Conservation (phyloP, 2,888 invertebrate species). For the Siphlonurus alternatus region DNA sequence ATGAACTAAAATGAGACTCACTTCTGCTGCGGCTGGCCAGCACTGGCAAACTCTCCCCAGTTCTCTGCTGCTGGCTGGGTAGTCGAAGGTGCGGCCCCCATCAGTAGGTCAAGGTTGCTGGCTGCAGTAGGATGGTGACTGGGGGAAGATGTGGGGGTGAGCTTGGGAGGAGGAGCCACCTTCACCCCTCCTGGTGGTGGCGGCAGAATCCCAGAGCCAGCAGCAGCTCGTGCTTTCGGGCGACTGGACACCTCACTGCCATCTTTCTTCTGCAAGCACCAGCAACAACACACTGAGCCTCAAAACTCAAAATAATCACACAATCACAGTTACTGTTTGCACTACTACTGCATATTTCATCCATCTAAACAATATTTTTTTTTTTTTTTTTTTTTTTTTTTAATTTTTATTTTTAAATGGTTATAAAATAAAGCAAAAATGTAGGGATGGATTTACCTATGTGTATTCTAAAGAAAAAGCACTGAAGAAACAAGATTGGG, state of each 20-base stretch:
- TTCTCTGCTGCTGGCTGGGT: constrained; percentile 40
- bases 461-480: too few species aligned
- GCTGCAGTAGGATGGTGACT: constrained; percentile 10
- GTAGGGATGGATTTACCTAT: too few species aligned
- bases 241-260: constrained; percentile 51
- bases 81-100: constrained; percentile 40
- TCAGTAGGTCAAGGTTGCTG: constrained; percentile 12
- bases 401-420: too few species aligned
- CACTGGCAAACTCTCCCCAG: constrained; percentile 69
- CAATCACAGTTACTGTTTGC: constrained; percentile 3
- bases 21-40: constrained; percentile 19
- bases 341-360: neutral
- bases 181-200: constrained; percentile 74
- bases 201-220: constrained; percentile 41
- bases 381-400: too few species aligned
- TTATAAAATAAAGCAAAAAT: too few species aligned
- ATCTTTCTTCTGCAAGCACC: constrained; percentile 74
- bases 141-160: constrained; percentile 38
- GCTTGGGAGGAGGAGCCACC: constrained; percentile 51
- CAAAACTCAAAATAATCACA: constrained; percentile 9
- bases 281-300: constrained; percentile 13
- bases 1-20: constrained; percentile 4
- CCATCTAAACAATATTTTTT: too few species aligned
- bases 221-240: constrained; percentile 39
- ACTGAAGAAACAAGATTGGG: too few species aligned